Conservation (phyloP, 2,113 vertebrate genomes). For the Mastomys coucha region DNA sequence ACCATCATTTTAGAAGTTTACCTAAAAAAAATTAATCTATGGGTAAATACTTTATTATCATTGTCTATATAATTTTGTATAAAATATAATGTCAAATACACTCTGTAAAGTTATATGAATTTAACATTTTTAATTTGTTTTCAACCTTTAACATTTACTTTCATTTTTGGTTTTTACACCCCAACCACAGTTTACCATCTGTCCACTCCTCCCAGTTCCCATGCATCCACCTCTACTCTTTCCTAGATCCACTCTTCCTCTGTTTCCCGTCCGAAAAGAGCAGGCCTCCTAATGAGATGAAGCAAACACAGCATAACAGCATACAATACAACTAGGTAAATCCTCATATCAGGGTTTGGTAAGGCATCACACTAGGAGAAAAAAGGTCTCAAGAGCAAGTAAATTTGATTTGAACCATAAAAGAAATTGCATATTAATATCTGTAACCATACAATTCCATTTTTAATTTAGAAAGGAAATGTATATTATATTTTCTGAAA, state of each 20-base stretch:
- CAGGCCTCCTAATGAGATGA: background rate
- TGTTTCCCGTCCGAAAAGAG: background rate
- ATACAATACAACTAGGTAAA: background rate
- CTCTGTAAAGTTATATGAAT: background rate
- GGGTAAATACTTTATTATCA: background rate
- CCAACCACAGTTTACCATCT: background rate
- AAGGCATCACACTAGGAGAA: background rate
- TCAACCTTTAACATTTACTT: background rate
- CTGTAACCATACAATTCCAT: background rate
- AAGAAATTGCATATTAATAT: background rate
- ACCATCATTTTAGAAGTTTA: background rate
- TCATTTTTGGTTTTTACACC: background rate
- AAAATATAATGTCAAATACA: background rate
- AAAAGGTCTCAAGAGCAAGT: background rate
- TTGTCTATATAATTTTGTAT: background rate
- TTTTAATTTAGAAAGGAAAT: constrained; percentile 22
- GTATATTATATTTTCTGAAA: background rate
- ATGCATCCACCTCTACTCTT: background rate
- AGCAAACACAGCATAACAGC: background rate
- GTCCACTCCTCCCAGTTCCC: background rate
- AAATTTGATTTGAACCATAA: background rate
- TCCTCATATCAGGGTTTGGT: background rate
- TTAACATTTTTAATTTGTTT: background rate
- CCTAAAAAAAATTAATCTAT: background rate
- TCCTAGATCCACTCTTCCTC: background rate